Conservation (phyloP, 2,888 invertebrate genomes). For the Pelosia muscerda region DNA sequence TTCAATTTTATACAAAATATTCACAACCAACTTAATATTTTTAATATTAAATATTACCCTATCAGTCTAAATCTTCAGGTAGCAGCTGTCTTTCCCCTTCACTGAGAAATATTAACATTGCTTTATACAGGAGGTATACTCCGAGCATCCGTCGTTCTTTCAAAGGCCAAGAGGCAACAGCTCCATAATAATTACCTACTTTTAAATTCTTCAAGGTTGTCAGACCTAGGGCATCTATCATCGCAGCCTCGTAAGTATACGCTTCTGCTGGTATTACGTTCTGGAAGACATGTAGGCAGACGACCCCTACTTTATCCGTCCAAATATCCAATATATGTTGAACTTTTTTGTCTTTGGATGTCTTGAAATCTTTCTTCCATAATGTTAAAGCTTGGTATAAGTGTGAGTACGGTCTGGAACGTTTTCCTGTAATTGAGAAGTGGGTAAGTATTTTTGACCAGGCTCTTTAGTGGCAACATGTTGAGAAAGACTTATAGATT, state of each 20-base stretch:
- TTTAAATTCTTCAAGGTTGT: constrained; percentile 92
- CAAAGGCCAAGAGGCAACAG: constrained; percentile 90
- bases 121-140: constrained; percentile 92
- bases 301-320: constrained; percentile 93
- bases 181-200: constrained; percentile 94
- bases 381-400: constrained; percentile 94
- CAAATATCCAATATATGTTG: constrained; percentile 95
- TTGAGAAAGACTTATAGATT: too few species aligned
- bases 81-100: constrained; percentile 96
- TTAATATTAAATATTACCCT: not conserved
- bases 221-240: constrained; percentile 95
- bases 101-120: constrained; percentile 93
- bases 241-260: constrained; percentile 96
- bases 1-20: constrained; percentile 50
- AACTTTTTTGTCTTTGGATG: constrained; percentile 88
- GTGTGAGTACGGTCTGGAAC: constrained; percentile 95
- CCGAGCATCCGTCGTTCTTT: constrained; percentile 92
- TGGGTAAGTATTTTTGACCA: not conserved
- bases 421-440: constrained; percentile 83
- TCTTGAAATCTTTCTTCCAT: constrained; percentile 85
- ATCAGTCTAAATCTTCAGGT: constrained; percentile 89
- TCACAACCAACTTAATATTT: constrained; percentile 50
- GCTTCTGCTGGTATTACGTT: constrained; percentile 97
- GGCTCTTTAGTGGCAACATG: too few species aligned
- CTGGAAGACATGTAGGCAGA: constrained; percentile 96